phyloP scores from a whole-genome alignment of 30 jellyfish, hydroid and myxozoan genomes.

The Chrysaora quinquecirrha region DNA sequence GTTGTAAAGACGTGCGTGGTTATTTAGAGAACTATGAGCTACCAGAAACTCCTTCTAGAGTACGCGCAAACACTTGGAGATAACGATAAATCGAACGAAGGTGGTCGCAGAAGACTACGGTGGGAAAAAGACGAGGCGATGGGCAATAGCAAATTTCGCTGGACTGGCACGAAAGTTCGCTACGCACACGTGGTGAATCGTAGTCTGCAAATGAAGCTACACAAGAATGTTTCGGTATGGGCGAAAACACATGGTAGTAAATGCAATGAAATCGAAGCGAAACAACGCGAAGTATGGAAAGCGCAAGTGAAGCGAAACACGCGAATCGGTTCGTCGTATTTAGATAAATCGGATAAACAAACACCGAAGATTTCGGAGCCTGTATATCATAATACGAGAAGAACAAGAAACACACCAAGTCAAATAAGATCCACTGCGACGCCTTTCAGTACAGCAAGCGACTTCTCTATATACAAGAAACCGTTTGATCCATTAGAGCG shows the following conservation, averaged over 20 bases:
- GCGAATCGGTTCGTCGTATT: conserved; percentile 59
- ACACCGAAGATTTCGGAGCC: conserved; percentile 53
- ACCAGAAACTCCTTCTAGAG: conserved; percentile 71
- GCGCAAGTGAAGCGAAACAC: conserved; percentile 66
- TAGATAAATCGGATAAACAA: conserved; percentile 47
- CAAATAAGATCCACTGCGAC: conserved; percentile 47
- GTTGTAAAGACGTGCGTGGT: no score
- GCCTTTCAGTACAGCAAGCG: conserved; percentile 66
- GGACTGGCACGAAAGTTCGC: conserved; percentile 88
- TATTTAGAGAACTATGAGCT: conserved; percentile 40
- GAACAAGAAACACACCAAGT: not conserved
- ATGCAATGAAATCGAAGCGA: conserved; percentile 78
- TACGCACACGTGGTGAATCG: conserved; percentile 86
- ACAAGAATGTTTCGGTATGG: conserved; percentile 67
- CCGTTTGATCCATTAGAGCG: conserved; percentile 61
- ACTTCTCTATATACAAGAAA: conserved; percentile 50
- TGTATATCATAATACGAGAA: not conserved
- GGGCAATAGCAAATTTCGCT: conserved; percentile 88
- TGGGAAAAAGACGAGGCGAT: conserved; percentile 90
- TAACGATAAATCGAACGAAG: conserved; percentile 49
- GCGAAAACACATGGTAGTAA: conserved; percentile 81
- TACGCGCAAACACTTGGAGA: conserved; percentile 70
- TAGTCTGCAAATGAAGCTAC: conserved; percentile 67
- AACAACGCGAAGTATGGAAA: conserved; percentile 69
- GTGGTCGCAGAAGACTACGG: conserved; percentile 76